Evolutionary conservation across 2,113 vertebrate species (phyloP).

Genomic region (Bubo scandiacus): DNA sequence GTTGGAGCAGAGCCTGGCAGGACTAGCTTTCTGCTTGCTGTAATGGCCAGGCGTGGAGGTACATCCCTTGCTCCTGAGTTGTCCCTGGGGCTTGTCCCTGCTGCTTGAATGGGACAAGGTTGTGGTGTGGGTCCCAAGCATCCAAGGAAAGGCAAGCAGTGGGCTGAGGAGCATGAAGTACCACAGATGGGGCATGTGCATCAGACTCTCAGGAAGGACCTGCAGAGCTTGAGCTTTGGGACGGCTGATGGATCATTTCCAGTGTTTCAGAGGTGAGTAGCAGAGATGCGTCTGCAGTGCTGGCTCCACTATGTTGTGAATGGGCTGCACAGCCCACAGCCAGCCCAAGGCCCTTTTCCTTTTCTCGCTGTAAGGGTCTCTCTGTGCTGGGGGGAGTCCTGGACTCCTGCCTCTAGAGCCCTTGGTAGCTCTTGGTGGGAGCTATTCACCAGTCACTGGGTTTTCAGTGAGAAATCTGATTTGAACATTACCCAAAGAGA

Average conservation of each 20-base stretch:
- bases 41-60: neutral
- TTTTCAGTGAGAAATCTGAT: neutral
- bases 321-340: neutral
- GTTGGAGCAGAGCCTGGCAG: neutral
- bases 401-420: neutral
- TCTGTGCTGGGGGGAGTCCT: fast-evolving
- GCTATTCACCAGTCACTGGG: neutral
- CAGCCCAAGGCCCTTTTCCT: neutral
- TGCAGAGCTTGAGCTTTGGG: neutral
- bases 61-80: fast-evolving
- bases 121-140: fast-evolving
- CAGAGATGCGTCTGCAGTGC: too few species aligned
- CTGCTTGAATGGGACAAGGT: neutral
- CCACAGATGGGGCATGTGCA: too few species aligned
- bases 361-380: neutral
- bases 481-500: neutral
- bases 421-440: neutral
- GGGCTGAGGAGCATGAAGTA: neutral
- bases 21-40: neutral
- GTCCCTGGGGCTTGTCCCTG: neutral
- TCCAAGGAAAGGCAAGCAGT: neutral
- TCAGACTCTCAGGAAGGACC: fast-evolving
- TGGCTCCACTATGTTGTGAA: too few species aligned
- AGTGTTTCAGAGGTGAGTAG: neutral
- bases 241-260: neutral